phyloP scores from a whole-genome alignment of 2,888 invertebrate genomes.

The Altica lythri region DNA sequence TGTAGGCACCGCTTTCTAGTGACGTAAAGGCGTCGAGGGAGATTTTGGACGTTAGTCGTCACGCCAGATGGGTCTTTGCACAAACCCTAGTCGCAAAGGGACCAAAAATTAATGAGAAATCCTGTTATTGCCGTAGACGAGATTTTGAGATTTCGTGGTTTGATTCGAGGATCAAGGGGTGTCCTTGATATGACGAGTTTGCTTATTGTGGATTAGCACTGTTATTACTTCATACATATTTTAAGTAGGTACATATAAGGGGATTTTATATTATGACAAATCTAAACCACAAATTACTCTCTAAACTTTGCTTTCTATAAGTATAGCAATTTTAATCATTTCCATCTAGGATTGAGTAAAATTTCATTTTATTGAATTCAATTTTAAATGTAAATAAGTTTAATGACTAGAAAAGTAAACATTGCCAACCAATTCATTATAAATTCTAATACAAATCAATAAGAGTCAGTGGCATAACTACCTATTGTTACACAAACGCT shows the following conservation, averaged over 20 bases:
- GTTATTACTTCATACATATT: slow-evolving; percentile 36
- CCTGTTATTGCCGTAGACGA: slow-evolving; percentile 51
- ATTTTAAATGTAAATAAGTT: too few species aligned
- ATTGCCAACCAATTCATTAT: not conserved
- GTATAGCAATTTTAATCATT: not conserved
- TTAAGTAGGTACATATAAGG: slow-evolving; percentile 29
- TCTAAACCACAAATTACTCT: slow-evolving; percentile 26
- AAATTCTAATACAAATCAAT: too few species aligned
- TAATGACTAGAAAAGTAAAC: not conserved
- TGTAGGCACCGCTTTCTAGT: slow-evolving; percentile 38
- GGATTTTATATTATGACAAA: slow-evolving; percentile 20
- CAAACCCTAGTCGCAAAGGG: slow-evolving; percentile 40
- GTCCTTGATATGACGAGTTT: slow-evolving; percentile 26
- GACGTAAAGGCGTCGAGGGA: slow-evolving; percentile 42
- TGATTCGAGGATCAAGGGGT: slow-evolving; percentile 50
- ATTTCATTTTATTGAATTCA: too few species aligned
- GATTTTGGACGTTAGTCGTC: slow-evolving; percentile 31
- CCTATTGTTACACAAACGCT: too few species aligned
- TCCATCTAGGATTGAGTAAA: not conserved
- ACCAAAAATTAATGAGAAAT: slow-evolving; percentile 52
- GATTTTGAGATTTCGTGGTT: slow-evolving; percentile 45
- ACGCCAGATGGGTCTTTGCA: slow-evolving; percentile 43
- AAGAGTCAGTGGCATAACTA: too few species aligned
- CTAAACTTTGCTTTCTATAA: slow-evolving; percentile 6
- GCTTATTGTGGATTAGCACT: slow-evolving; percentile 34